Conservation (phyloP, 2,797 vertebrate genomes). For the Acropternis orthonyx region DNA sequence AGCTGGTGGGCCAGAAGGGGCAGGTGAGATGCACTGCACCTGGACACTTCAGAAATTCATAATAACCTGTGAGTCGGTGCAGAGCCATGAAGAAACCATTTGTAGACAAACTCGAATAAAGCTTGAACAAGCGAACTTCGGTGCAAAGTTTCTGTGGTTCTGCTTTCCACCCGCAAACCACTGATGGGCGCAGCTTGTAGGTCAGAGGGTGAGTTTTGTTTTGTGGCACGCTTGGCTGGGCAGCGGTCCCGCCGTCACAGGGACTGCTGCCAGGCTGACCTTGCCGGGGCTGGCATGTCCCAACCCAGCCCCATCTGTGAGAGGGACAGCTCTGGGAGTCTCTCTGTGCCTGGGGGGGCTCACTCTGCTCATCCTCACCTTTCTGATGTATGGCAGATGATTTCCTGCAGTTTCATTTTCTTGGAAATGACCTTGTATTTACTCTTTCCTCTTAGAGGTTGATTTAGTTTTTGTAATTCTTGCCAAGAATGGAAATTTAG, state of each 20-base stretch:
- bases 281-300: background rate
- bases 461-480: background rate
- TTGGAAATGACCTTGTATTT: background rate
- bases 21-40: background rate
- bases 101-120: background rate
- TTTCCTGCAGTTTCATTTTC: background rate
- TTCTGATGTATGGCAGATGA: background rate
- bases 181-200: background rate
- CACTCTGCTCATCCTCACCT: background rate
- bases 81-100: fast-evolving
- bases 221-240: background rate
- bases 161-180: background rate
- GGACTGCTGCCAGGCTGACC: background rate
- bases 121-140: background rate
- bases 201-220: background rate
- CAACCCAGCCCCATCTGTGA: background rate
- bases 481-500: background rate
- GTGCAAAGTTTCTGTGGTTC: fast-evolving
- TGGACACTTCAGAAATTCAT: background rate
- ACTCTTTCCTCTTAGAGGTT: background rate
- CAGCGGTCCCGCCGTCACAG: background rate
- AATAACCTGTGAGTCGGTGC: fast-evolving
- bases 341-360: background rate
- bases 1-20: background rate
- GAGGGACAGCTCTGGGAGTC: background rate